Percentiles rank a stretch among this genome's conserved stretches.
These are phyloP conservation scores for Carcharodon carcharias DNA, from an alignment of 2,797 vertebrate species.

Conservation along the genomic window DNA sequence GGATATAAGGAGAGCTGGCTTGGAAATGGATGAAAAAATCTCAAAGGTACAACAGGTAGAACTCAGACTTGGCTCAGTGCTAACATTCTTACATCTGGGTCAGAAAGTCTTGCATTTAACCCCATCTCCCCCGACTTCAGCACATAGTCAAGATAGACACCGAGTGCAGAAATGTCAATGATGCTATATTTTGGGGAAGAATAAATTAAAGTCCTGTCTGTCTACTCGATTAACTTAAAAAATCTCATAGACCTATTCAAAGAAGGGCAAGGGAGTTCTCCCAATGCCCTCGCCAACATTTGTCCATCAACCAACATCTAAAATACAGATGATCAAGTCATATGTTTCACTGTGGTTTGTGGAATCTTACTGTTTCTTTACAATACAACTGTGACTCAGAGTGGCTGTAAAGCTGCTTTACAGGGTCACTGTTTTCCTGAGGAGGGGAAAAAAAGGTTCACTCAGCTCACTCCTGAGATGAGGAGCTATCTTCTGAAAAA, in stretches of 20 bases:
- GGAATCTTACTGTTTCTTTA: neutral
- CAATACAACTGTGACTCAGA: neutral
- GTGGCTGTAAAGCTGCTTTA: neutral
- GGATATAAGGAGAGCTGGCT: neutral
- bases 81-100: neutral
- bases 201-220: neutral
- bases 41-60: neutral
- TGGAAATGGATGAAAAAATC: neutral
- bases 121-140: neutral
- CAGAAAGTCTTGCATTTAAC: neutral
- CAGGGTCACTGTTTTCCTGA: neutral
- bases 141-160: neutral
- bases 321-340: neutral
- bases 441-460: neutral
- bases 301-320: neutral
- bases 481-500: too few relatives aligned
- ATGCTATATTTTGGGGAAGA: neutral
- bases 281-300: neutral
- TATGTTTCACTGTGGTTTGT: neutral
- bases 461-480: too few relatives aligned
- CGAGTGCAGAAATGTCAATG: neutral
- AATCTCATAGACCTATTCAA: neutral
- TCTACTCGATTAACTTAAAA: neutral
- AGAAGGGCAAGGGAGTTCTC: neutral
- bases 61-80: neutral